A percentile compares a stretch with the other conserved stretches of the same genome.
Evolutionary conservation across 2,888 invertebrate species (phyloP).

Genomic region (Rhamphomyia laevipes): DNA sequence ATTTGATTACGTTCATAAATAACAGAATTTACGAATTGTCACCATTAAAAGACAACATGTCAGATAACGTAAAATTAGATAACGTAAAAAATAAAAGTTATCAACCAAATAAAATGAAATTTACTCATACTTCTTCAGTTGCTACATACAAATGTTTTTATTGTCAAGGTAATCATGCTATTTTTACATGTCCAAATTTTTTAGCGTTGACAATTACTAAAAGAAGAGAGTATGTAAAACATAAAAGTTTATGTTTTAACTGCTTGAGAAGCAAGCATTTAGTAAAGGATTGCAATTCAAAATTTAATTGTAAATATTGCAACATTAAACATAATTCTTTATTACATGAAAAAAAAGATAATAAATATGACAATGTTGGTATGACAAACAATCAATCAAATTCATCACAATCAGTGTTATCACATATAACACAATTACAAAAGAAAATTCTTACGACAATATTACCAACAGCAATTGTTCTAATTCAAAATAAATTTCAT

Average conservation of each 20-base stretch:
- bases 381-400: neutral
- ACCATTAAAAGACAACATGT: neutral
- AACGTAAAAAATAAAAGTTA: neutral
- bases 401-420: neutral
- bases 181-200: neutral
- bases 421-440: neutral
- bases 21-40: neutral
- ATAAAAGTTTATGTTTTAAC: conserved; percentile 3
- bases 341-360: neutral
- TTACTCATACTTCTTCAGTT: neutral
- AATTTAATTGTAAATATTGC: conserved; percentile 5
- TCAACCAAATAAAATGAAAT: neutral
- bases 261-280: conserved; percentile 3
- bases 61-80: neutral
- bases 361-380: too few species aligned
- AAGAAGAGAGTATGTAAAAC: conserved; percentile 7
- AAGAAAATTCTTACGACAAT: neutral
- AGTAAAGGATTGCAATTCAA: conserved; percentile 2
- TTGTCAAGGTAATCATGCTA: neutral
- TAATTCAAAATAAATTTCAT: neutral
- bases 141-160: neutral
- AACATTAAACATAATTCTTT: conserved; percentile 5
- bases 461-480: conserved; percentile 7
- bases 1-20: neutral
- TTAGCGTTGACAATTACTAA: neutral